A percentile compares a stretch with the other conserved stretches of the same genome.
Evolutionary conservation across 1,140 invertebrate species (phyloP).

Genomic region (Ceratoteleas bidentatus): DNA sequence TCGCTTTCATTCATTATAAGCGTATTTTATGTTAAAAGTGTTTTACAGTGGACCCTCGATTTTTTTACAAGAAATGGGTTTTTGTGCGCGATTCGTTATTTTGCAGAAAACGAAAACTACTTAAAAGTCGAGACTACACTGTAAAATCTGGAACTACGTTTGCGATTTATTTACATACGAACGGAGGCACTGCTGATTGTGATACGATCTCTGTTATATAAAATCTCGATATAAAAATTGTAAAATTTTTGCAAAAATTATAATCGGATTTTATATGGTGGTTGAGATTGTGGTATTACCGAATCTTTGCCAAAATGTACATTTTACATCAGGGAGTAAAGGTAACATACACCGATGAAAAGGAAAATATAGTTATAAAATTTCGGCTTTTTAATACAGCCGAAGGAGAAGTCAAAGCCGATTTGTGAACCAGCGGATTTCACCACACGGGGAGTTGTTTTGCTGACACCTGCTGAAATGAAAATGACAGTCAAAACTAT

Average conservation of each 20-base stretch:
- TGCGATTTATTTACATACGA: conserved; percentile 23
- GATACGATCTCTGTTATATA: not conserved
- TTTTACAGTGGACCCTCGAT: conserved; percentile 26
- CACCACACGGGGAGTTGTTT: conserved; percentile 23
- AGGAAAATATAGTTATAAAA: not conserved
- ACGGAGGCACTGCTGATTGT: conserved; percentile 20
- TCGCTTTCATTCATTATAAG: conserved; percentile 14
- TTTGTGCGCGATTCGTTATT: not conserved
- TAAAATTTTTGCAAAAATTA: not conserved
- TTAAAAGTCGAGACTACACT: conserved; percentile 9
- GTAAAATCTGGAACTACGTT: conserved; percentile 20
- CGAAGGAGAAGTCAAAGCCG: not conserved
- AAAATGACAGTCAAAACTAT: too few species aligned
- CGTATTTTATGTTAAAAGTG: conserved; percentile 23
- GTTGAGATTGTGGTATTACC: too few species aligned
- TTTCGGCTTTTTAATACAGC: not conserved
- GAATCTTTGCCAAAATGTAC: too few species aligned
- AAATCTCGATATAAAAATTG: not conserved
- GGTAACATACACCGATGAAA: conserved; percentile 2
- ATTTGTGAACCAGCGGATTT: conserved; percentile 18
- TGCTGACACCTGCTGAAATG: conserved; percentile 24
- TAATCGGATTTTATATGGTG: not conserved
- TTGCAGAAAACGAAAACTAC: not conserved
- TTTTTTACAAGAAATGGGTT: not conserved
- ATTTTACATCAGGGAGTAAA: too few species aligned